A percentile compares a stretch with the other conserved stretches of the same genome.
Evolutionary conservation across 2,888 invertebrate species (phyloP).

Genomic region (Agrochola lychnidis): DNA sequence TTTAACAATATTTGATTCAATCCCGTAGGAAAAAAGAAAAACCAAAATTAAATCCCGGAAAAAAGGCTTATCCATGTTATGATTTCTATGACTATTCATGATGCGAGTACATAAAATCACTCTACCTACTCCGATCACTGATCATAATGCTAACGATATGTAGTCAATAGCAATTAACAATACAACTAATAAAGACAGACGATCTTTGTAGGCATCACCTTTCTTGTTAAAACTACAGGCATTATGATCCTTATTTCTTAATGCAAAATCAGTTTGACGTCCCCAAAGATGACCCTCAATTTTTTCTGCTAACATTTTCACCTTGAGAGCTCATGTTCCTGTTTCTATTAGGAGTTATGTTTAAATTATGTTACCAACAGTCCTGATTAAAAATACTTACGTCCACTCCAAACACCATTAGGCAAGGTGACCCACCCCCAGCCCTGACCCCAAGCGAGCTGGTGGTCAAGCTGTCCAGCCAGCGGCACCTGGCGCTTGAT

Average conservation of each 20-base stretch:
- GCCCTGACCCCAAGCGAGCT: constrained; percentile 93
- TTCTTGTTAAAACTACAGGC: background rate
- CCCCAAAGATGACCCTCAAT: background rate
- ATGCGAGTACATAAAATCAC: too few relatives aligned
- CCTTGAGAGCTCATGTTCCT: background rate
- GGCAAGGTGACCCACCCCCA: constrained; percentile 94
- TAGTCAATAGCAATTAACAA: background rate
- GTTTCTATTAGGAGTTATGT: background rate
- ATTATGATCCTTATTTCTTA: background rate
- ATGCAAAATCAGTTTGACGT: background rate
- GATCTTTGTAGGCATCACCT: background rate
- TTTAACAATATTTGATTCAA: too few relatives aligned
- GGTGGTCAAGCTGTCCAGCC: constrained; percentile 90
- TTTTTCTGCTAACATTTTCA: background rate
- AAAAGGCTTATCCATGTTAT: too few relatives aligned
- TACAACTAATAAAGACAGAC: background rate
- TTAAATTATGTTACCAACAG: background rate
- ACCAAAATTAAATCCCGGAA: too few relatives aligned
- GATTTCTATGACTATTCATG: too few relatives aligned
- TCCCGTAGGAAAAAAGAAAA: too few relatives aligned
- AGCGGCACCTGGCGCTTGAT: constrained; percentile 89
- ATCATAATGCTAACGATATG: background rate
- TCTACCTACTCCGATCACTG: too few relatives aligned
- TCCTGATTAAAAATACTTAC: constrained; percentile 78
- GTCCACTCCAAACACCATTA: constrained; percentile 92